A percentile compares a stretch with the other conserved stretches of the same genome.
phyloP scores from a whole-genome alignment of 1,140 invertebrate species.

The Maconellicoccus hirsutus region DNA sequence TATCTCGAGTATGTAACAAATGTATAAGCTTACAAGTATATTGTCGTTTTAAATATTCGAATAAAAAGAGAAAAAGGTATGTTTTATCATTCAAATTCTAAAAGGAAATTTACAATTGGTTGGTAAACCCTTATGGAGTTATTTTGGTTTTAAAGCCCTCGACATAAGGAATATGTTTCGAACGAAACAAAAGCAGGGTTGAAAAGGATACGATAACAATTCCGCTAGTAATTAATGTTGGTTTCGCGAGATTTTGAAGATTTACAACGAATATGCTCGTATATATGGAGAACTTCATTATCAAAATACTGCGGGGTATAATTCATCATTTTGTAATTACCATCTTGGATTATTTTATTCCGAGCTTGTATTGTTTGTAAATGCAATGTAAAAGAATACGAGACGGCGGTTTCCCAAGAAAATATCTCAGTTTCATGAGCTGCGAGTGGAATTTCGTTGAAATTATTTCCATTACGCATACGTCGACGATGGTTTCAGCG shows the following conservation, averaged over 20 bases:
- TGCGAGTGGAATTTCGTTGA: too few relatives aligned
- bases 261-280: not conserved
- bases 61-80: too few relatives aligned
- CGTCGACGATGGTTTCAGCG: too few relatives aligned
- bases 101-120: not conserved
- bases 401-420: too few relatives aligned
- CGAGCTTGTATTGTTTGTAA: not conserved
- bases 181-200: not conserved
- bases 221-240: not conserved
- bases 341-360: not conserved
- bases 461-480: too few relatives aligned
- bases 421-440: too few relatives aligned
- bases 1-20: too few relatives aligned
- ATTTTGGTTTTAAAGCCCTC: not conserved
- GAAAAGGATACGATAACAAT: not conserved
- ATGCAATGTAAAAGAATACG: too few relatives aligned
- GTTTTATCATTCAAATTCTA: not conserved
- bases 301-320: not conserved
- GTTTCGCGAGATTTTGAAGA: not conserved
- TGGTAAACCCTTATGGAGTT: not conserved
- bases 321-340: constrained; percentile 9
- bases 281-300: not conserved
- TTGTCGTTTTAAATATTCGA: too few relatives aligned
- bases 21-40: too few relatives aligned
- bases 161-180: not conserved